phyloP scores from a whole-genome alignment of 2,888 invertebrate genomes.

The Lepeophtheirus nordmannii region DNA sequence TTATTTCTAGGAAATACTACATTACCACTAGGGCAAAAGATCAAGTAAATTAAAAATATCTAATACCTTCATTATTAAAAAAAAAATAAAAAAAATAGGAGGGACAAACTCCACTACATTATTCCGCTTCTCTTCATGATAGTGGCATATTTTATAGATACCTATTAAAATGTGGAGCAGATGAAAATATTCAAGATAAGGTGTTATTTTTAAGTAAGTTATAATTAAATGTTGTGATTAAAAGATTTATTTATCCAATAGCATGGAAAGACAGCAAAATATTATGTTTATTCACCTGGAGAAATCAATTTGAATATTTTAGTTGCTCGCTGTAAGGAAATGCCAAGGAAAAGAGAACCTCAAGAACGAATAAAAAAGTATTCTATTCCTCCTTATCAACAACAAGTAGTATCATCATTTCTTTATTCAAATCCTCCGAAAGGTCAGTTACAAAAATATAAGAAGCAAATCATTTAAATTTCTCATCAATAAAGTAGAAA shows the following conservation, averaged over 20 bases:
- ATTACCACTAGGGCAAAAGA: constrained; percentile 21
- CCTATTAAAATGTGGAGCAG: constrained; percentile 19
- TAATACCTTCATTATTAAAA: not conserved
- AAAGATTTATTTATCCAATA: not conserved
- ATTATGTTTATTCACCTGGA: constrained; percentile 17
- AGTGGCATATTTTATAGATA: constrained; percentile 21
- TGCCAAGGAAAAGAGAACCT: constrained; percentile 20
- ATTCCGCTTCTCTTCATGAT: constrained; percentile 14
- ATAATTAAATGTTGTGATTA: not conserved
- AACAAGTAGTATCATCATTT: not conserved
- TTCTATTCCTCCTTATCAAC: not conserved
- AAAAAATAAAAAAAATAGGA: not conserved
- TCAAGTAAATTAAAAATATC: not conserved
- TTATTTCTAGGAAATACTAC: constrained; percentile 15
- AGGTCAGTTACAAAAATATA: not conserved
- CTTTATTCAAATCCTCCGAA: not conserved
- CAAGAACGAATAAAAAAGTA: constrained; percentile 4
- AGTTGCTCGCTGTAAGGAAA: constrained; percentile 14
- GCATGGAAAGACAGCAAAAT: constrained; percentile 20
- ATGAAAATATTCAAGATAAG: constrained; percentile 15
- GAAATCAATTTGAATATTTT: constrained; percentile 17
- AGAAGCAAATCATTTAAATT: too few species aligned
- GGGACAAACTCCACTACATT: constrained; percentile 19
- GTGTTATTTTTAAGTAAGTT: not conserved
- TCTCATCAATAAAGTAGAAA: not conserved